Evolutionary conservation across 2,888 invertebrate species (phyloP).

Genomic region (Homarus gammarus): DNA sequence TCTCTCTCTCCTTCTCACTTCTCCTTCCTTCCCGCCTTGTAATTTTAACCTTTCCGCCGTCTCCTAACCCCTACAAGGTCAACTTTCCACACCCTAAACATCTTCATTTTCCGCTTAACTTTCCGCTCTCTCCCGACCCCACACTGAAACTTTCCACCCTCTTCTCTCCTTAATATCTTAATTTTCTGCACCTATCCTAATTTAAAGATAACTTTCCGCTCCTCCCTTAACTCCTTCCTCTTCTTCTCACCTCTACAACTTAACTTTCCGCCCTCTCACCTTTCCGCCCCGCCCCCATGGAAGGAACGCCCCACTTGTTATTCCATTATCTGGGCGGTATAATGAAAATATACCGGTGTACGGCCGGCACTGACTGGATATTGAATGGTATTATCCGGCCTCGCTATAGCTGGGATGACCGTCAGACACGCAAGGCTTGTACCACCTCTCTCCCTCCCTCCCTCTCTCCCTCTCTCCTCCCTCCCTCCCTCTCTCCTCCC

Average conservation of each 20-base stretch:
- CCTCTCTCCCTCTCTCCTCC: not conserved
- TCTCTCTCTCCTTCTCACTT: not conserved
- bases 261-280: not conserved
- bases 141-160: too few relatives aligned
- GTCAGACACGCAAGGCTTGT: slow-evolving; percentile 6
- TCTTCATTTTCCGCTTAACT: too few relatives aligned
- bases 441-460: not conserved
- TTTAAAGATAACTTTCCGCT: too few relatives aligned
- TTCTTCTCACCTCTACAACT: not conserved
- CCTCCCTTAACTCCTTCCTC: not conserved
- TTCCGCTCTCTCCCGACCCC: too few relatives aligned
- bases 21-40: not conserved
- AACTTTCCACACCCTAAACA: not conserved
- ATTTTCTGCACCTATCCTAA: not conserved
- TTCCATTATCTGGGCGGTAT: not conserved
- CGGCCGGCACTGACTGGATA: slow-evolving; percentile 22
- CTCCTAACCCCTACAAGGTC: not conserved
- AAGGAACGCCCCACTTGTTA: not conserved
- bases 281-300: not conserved
- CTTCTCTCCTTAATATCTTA: too few relatives aligned
- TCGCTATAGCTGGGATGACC: not conserved
- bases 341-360: not conserved
- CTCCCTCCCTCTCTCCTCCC: not conserved
- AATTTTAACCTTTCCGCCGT: not conserved
- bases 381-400: slow-evolving; percentile 35